Percentiles rank a stretch among this genome's conserved stretches.
Conservation (phyloP, 2,888 invertebrate species). For the Luffia ferchaultella region DNA sequence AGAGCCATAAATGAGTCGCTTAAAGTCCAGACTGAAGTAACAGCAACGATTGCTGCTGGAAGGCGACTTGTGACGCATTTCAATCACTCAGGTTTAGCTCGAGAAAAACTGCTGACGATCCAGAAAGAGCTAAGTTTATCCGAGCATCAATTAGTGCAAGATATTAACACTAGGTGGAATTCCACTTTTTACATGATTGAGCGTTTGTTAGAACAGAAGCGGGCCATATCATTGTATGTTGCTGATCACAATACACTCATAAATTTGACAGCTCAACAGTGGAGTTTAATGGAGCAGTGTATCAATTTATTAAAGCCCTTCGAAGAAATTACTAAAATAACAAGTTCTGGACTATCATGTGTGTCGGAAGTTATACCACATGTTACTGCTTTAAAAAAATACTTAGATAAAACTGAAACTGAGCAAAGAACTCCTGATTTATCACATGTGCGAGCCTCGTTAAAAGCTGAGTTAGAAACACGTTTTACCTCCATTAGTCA, state of each 20-base stretch:
- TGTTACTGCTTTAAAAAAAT: conserved; percentile 12
- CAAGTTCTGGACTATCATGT: conserved; percentile 12
- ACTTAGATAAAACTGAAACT: not conserved
- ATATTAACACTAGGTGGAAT: conserved; percentile 2
- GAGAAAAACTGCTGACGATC: conserved; percentile 16
- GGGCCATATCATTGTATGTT: conserved; percentile 5
- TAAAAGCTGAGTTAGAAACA: not conserved
- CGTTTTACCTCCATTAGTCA: not conserved
- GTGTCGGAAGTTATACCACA: conserved; percentile 16
- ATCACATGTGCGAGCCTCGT: not conserved
- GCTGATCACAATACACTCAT: conserved; percentile 8
- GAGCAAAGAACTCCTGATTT: not conserved
- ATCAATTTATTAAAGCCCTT: conserved; percentile 13
- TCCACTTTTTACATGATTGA: not conserved
- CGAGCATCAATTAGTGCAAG: conserved; percentile 14
- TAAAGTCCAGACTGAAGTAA: conserved; percentile 19
- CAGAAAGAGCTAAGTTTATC: conserved; percentile 17
- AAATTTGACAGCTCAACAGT: conserved; percentile 16
- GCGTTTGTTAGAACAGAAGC: not conserved
- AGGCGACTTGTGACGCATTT: conserved; percentile 18
- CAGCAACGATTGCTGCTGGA: conserved; percentile 16
- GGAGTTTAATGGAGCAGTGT: conserved; percentile 19
- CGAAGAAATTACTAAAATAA: conserved; percentile 18
- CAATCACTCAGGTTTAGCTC: conserved; percentile 17
- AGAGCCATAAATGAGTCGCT: conserved; percentile 19